A percentile compares a stretch with the other conserved stretches of the same genome.
Evolutionary conservation across 2,888 invertebrate species (phyloP).

Genomic region (Andrena trimmerana): DNA sequence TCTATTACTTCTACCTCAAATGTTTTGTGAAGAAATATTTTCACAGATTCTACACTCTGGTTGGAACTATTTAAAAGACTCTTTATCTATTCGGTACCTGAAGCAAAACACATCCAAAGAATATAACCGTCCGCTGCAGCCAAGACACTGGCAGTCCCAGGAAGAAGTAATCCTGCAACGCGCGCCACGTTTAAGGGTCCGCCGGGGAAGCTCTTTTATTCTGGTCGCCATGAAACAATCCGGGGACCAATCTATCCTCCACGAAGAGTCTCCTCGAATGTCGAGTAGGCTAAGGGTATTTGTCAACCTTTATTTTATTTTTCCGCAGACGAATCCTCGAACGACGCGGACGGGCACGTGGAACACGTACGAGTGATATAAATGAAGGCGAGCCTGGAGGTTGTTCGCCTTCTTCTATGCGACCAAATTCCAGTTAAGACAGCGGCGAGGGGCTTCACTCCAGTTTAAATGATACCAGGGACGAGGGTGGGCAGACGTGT

Average conservation of each 20-base stretch:
- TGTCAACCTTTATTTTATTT: slow-evolving; percentile 54
- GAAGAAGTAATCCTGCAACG: neutral
- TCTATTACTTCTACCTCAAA: slow-evolving; percentile 14
- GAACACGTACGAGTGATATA: slow-evolving; percentile 45
- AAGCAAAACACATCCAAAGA: neutral
- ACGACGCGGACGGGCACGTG: slow-evolving; percentile 27
- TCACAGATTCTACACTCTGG: neutral
- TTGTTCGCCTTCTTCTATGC: slow-evolving; percentile 49
- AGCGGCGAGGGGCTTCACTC: slow-evolving; percentile 53
- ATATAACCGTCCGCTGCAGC: neutral
- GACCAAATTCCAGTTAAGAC: slow-evolving; percentile 65
- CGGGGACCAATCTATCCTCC: slow-evolving; percentile 19
- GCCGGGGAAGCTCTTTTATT: slow-evolving; percentile 11
- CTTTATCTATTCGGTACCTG: neutral
- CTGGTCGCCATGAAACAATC: slow-evolving; percentile 29
- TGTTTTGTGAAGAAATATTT: slow-evolving; percentile 1
- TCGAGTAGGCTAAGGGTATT: slow-evolving; percentile 30
- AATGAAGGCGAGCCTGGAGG: slow-evolving; percentile 42
- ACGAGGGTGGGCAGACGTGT: slow-evolving; percentile 49
- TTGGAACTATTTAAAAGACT: too few species aligned
- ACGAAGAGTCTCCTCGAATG: slow-evolving; percentile 8
- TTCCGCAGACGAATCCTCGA: slow-evolving; percentile 30
- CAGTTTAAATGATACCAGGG: slow-evolving; percentile 52
- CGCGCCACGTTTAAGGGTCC: neutral
- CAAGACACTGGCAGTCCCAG: neutral